Percentiles rank a stretch among this genome's conserved stretches.
Conservation (phyloP, 2,888 invertebrate genomes). For the Piscicola geometra region DNA sequence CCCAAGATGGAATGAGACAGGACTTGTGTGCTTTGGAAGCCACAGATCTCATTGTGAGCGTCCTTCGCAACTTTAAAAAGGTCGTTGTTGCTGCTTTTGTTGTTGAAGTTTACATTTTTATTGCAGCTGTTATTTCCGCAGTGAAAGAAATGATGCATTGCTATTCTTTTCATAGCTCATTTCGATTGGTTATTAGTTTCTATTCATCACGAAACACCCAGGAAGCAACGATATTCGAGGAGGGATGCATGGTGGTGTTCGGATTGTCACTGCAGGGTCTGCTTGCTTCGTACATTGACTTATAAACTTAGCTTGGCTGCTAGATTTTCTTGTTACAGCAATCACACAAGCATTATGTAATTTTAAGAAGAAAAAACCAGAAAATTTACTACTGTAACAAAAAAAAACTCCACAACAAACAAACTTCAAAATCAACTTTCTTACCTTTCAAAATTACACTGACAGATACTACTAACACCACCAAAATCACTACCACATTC, state of each 20-base stretch:
- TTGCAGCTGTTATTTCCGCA: too few relatives aligned
- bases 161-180: too few relatives aligned
- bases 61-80: background rate
- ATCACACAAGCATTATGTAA: too few relatives aligned
- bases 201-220: background rate
- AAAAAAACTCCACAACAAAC: background rate
- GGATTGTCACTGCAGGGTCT: background rate
- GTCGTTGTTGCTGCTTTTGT: background rate
- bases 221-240: slow-evolving; percentile 1
- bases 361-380: too few relatives aligned
- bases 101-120: too few relatives aligned
- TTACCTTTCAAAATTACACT: too few relatives aligned
- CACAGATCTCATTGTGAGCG: background rate
- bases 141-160: too few relatives aligned
- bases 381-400: too few relatives aligned
- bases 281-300: too few relatives aligned
- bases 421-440: background rate
- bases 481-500: background rate
- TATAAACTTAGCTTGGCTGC: too few relatives aligned
- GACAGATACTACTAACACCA: too few relatives aligned
- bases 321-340: too few relatives aligned
- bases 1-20: background rate
- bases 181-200: background rate
- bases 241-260: slow-evolving; percentile 14
- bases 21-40: background rate